These are phyloP conservation scores for Lytechinus variegatus DNA, from an alignment of 35 echinoderm and acorn worm species.

Conservation along the genomic window DNA sequence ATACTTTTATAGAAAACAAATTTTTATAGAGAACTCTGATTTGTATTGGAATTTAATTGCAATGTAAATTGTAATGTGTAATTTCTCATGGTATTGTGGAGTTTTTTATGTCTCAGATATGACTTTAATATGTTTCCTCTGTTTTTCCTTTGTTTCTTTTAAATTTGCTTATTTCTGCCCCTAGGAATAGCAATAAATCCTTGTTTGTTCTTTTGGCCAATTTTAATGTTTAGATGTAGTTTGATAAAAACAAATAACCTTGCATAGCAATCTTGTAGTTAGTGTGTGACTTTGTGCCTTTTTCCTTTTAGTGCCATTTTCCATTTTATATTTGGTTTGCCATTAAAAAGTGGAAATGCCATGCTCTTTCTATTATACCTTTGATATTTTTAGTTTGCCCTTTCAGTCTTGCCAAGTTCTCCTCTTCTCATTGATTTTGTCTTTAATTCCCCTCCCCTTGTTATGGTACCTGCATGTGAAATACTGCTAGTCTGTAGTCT, in stretches of 20 bases:
- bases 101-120: neutral
- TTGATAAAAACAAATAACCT: neutral
- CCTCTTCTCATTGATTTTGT: neutral
- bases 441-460: neutral
- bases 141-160: neutral
- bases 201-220: neutral
- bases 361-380: neutral
- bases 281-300: neutral
- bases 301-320: neutral
- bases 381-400: neutral
- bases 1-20: no score
- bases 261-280: neutral
- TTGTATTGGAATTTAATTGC: no score
- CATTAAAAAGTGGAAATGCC: neutral
- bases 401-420: neutral
- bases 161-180: neutral
- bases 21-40: no score
- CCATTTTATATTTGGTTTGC: neutral
- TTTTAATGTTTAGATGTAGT: neutral
- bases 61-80: no score
- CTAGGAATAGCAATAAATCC: neutral
- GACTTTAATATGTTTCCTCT: neutral
- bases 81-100: no score
- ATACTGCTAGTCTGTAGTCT: neutral
- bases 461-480: neutral